Evolutionary conservation across 2,113 vertebrate genomes (phyloP).

Genomic region (Eonycteris spelaea): DNA sequence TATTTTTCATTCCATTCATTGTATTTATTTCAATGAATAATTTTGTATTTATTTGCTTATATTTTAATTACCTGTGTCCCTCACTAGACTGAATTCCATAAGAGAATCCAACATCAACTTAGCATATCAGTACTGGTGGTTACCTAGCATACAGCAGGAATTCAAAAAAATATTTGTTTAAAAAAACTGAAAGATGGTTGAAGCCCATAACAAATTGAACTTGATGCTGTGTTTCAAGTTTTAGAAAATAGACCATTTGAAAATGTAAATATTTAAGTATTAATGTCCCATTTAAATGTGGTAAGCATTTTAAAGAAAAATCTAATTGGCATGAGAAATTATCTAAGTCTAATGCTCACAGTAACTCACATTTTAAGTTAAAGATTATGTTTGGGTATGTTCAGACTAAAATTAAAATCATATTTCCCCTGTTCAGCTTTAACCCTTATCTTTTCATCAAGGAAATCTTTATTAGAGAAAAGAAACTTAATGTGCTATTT

Average conservation of each 20-base stretch:
- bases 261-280: constrained; percentile 5
- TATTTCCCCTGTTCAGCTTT: neutral
- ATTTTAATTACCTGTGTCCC: neutral
- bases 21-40: neutral
- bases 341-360: neutral
- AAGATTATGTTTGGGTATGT: neutral
- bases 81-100: neutral
- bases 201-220: neutral
- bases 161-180: neutral
- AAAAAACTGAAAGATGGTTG: neutral
- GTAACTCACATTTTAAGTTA: constrained; percentile 23
- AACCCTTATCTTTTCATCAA: neutral
- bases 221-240: neutral
- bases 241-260: neutral
- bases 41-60: neutral
- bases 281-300: neutral
- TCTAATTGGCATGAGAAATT: neutral
- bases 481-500: neutral
- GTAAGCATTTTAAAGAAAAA: neutral
- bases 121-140: neutral
- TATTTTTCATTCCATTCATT: neutral
- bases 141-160: neutral
- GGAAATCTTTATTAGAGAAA: constrained; percentile 28
- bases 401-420: constrained; percentile 20
- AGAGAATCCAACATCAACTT: neutral